These are phyloP conservation scores for Damaliscus lunatus DNA, from an alignment of 2,113 vertebrate genomes.

Conservation along the genomic window DNA sequence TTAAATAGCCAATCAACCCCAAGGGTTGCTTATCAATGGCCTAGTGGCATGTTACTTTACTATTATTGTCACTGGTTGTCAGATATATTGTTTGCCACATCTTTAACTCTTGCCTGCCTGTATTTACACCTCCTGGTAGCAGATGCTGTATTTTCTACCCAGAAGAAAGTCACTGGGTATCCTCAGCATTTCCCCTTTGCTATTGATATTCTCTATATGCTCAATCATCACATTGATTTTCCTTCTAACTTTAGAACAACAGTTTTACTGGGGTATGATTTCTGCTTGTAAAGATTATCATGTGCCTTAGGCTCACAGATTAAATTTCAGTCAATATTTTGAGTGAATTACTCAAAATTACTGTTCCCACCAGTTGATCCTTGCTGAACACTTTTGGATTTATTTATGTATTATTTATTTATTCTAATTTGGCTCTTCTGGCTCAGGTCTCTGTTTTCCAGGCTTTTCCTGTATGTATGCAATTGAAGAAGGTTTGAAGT, in stretches of 20 bases:
- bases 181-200: background rate
- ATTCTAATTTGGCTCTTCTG: background rate
- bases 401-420: background rate
- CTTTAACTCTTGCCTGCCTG: background rate
- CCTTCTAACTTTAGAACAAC: background rate
- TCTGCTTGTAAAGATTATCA: background rate
- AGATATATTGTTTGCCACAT: background rate
- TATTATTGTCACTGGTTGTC: background rate
- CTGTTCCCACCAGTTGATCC: background rate
- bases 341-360: no score
- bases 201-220: accelerated
- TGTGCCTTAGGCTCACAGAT: background rate
- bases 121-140: background rate
- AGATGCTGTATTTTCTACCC: background rate
- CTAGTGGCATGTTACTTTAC: background rate
- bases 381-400: background rate
- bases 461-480: background rate
- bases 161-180: background rate
- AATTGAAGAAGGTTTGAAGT: background rate
- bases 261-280: background rate
- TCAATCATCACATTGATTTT: background rate
- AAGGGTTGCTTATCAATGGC: background rate
- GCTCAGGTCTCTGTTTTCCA: background rate
- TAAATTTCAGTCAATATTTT: background rate
- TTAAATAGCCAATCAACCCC: background rate